These are phyloP conservation scores for Helogale parvula DNA, from an alignment of 2,113 vertebrate genomes.

Conservation along the genomic window DNA sequence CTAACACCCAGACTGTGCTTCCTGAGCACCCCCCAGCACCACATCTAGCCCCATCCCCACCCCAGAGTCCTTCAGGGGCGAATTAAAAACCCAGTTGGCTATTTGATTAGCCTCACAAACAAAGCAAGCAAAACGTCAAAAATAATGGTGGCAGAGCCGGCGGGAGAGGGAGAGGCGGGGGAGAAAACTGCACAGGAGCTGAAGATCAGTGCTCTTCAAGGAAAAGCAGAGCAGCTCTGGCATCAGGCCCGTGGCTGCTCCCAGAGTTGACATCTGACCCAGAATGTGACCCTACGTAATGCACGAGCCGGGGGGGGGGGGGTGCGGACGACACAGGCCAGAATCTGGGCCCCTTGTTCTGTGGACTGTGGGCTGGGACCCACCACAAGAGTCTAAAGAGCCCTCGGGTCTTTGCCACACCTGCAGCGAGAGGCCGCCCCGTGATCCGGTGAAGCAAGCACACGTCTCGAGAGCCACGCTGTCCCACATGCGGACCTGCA, in stretches of 20 bases:
- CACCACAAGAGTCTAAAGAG: constrained; percentile 46
- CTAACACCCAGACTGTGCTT: fast-evolving
- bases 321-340: not conserved
- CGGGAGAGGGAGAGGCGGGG: fast-evolving
- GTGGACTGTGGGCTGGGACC: constrained; percentile 39
- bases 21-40: fast-evolving
- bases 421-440: not conserved
- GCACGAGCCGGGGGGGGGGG: not conserved
- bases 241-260: fast-evolving
- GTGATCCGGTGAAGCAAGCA: not conserved
- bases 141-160: fast-evolving
- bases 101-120: not conserved
- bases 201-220: fast-evolving
- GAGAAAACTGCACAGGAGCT: no score
- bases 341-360: constrained; percentile 55
- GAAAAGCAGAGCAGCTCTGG: fast-evolving
- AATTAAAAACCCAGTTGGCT: fast-evolving
- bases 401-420: not conserved
- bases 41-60: not conserved
- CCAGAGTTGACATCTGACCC: not conserved
- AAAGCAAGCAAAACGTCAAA: not conserved
- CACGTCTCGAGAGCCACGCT: fast-evolving
- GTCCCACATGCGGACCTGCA: not conserved
- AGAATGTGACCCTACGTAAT: fast-evolving
- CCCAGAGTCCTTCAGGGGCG: fast-evolving